A percentile compares a stretch with the other conserved stretches of the same genome.
phyloP scores from a whole-genome alignment of 30 jellyfish, hydroid and myxozoan species.

The Hydractinia symbiolongicarpus region DNA sequence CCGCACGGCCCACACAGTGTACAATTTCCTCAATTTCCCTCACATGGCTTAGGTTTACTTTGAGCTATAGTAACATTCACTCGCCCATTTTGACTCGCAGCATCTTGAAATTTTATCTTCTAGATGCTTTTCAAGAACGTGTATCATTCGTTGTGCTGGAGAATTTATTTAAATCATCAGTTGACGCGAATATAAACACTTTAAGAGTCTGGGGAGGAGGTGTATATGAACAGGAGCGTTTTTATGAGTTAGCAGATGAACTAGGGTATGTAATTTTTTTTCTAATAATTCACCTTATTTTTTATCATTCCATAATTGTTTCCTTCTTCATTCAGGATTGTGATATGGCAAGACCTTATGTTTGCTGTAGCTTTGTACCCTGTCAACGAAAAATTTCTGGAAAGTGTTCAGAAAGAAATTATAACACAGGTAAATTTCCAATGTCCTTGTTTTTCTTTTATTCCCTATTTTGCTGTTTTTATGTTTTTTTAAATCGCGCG shows the following conservation, averaged over 20 bases:
- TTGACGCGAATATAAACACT: slow-evolving; percentile 67
- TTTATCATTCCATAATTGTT: neutral
- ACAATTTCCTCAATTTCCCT: too few relatives aligned
- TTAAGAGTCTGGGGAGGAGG: slow-evolving; percentile 99
- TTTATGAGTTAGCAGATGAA: slow-evolving; percentile 64
- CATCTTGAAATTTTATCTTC: neutral
- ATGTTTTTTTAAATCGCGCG: neutral
- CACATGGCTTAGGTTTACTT: too few relatives aligned
- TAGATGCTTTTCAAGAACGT: slow-evolving; percentile 63
- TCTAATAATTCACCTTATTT: neutral
- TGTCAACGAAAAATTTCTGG: slow-evolving; percentile 44
- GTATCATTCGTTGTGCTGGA: slow-evolving; percentile 41
- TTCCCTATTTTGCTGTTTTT: neutral
- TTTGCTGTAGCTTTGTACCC: slow-evolving; percentile 96
- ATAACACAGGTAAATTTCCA: slow-evolving; percentile 33
- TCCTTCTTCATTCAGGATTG: slow-evolving; percentile 31
- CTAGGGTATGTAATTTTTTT: slow-evolving; percentile 20
- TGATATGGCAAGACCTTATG: slow-evolving; percentile 92
- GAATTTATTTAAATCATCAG: slow-evolving; percentile 38
- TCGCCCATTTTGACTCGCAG: neutral
- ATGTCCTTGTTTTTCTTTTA: neutral
- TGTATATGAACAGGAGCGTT: slow-evolving; percentile 60
- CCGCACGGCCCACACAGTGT: too few relatives aligned
- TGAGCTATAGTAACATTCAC: too few relatives aligned
- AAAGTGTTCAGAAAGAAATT: slow-evolving; percentile 41